A percentile compares a stretch with the other conserved stretches of the same genome.
These are phyloP conservation scores for Spheniscus humboldti DNA, from an alignment of 2,797 vertebrate species.

Conservation along the genomic window DNA sequence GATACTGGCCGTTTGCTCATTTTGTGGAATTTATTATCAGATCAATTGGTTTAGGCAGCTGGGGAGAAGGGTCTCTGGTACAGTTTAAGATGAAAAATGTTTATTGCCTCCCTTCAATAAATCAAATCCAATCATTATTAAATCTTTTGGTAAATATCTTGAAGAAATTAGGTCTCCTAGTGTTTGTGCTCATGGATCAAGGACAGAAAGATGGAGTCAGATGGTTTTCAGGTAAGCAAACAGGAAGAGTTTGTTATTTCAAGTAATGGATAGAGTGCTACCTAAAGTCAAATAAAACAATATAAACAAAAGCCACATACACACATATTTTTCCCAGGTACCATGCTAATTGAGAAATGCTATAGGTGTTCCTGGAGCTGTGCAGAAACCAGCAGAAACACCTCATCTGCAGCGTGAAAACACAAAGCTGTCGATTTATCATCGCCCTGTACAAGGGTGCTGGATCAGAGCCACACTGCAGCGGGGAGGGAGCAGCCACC, in stretches of 20 bases:
- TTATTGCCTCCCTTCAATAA: slow-evolving; percentile 24
- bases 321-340: background rate
- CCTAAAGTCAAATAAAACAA: background rate
- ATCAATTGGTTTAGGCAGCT: background rate
- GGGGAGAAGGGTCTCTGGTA: background rate
- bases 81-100: background rate
- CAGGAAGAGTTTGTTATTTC: background rate
- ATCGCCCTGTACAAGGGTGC: fast-evolving
- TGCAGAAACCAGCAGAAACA: background rate
- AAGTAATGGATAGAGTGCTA: background rate
- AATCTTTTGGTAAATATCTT: slow-evolving; percentile 47
- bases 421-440: background rate
- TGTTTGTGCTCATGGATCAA: background rate
- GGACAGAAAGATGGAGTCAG: background rate
- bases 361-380: background rate
- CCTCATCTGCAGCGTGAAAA: background rate
- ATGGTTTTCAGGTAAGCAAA: background rate
- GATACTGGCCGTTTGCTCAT: background rate
- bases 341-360: background rate
- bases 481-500: fast-evolving
- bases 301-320: background rate
- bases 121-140: slow-evolving; percentile 38
- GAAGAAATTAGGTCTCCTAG: slow-evolving; percentile 5
- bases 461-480: fast-evolving
- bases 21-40: slow-evolving; percentile 13